A percentile compares a stretch with the other conserved stretches of the same genome.
Evolutionary conservation across 2,797 vertebrate species (phyloP).

Genomic region (Pipistrellus pipistrellus): DNA sequence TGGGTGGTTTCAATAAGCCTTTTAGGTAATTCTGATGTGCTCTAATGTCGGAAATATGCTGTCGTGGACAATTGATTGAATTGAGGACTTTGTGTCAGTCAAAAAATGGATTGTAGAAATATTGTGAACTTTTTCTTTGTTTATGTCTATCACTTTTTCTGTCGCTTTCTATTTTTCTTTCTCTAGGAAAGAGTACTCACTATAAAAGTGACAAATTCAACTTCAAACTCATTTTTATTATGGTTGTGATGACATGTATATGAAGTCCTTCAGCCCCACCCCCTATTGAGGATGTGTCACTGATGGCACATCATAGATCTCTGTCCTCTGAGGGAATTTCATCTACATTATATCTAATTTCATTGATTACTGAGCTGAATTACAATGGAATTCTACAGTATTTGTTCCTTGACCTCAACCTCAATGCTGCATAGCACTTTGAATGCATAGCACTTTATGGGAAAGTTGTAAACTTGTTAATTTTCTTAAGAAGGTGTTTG

Average conservation of each 20-base stretch:
- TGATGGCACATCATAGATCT: not conserved
- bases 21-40: not conserved
- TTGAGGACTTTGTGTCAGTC: not conserved
- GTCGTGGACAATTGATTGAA: not conserved
- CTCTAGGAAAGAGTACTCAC: not conserved
- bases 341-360: not conserved
- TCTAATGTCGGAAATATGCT: not conserved
- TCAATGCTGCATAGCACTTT: constrained; percentile 35
- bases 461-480: constrained; percentile 47
- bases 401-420: not conserved
- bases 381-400: not conserved
- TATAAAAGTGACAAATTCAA: not conserved
- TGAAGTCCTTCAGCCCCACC: not conserved
- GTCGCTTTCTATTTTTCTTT: not conserved
- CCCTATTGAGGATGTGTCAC: not conserved
- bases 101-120: not conserved
- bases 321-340: not conserved
- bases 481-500: constrained; percentile 60
- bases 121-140: not conserved
- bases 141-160: not conserved
- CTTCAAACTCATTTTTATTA: not conserved
- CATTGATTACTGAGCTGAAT: not conserved
- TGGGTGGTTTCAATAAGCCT: not conserved
- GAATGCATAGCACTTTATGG: not conserved
- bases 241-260: not conserved